Conservation (phyloP, 2,888 invertebrate genomes). For the Halictus ligatus region DNA sequence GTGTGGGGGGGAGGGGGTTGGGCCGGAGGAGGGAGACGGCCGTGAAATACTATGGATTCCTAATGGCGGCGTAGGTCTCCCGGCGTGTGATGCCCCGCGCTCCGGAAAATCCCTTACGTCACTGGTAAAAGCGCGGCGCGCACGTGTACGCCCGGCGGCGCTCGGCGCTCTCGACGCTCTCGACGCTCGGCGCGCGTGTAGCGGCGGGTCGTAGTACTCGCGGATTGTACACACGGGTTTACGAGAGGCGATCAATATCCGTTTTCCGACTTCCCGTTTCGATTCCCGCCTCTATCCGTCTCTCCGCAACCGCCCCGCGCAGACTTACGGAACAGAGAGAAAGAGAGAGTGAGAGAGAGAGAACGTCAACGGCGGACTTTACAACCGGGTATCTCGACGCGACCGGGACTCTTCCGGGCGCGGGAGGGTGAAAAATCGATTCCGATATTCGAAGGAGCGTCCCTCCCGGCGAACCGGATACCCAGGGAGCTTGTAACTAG, state of each 20-base stretch:
- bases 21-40: neutral
- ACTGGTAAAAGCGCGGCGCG: conserved; percentile 45
- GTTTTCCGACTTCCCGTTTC: conserved; percentile 79
- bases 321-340: neutral
- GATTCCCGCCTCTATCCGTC: conserved; percentile 73
- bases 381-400: conserved; percentile 36
- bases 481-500: conserved; percentile 33
- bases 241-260: conserved; percentile 78
- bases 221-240: conserved; percentile 45
- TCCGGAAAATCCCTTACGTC: conserved; percentile 46
- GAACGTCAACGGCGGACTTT: conserved; percentile 7
- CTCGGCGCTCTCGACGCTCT: neutral
- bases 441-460: conserved; percentile 25
- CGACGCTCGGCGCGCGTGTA: neutral
- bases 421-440: conserved; percentile 46
- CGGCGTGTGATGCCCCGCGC: conserved; percentile 17
- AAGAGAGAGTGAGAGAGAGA: too few relatives aligned
- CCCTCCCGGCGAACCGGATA: conserved; percentile 36
- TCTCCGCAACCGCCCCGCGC: conserved; percentile 9
- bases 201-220: conserved; percentile 47
- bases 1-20: neutral
- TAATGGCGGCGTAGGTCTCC: neutral
- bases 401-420: conserved; percentile 37
- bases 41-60: neutral
- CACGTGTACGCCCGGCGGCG: conserved; percentile 37